These are phyloP conservation scores for Chamaedrilus cognettii DNA, from an alignment of 2,888 invertebrate genomes.

Conservation along the genomic window DNA sequence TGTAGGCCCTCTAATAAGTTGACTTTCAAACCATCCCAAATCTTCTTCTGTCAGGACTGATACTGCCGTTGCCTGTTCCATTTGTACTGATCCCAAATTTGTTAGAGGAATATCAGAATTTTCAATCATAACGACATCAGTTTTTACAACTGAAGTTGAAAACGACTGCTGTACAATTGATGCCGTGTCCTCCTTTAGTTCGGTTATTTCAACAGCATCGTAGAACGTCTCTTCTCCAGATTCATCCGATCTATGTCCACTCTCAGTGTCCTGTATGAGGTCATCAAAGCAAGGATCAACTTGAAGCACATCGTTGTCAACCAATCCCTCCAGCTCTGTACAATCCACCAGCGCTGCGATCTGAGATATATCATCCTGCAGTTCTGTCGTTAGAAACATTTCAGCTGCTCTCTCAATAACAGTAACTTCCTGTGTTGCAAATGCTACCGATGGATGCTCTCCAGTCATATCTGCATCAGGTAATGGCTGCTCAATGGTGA, in stretches of 20 bases:
- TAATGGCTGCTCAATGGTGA: too few relatives aligned
- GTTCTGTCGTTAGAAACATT: background rate
- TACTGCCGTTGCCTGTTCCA: background rate
- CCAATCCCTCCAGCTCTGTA: background rate
- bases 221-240: constrained; percentile 10
- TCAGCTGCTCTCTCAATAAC: background rate
- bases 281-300: background rate
- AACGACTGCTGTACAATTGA: background rate
- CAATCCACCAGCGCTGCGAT: background rate
- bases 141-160: too few relatives aligned
- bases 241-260: constrained; percentile 1
- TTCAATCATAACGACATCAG: too few relatives aligned
- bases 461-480: background rate
- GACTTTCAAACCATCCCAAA: background rate
- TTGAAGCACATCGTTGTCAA: background rate
- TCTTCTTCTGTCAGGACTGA: constrained; percentile 3
- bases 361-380: background rate
- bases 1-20: too few relatives aligned
- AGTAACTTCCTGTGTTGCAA: too few relatives aligned
- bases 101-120: too few relatives aligned
- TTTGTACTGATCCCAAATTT: too few relatives aligned
- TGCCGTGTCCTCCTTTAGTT: background rate
- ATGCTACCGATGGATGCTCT: too few relatives aligned
- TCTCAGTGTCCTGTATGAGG: too few relatives aligned
- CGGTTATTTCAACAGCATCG: background rate